Base-by-base conservation (phyloP, 2,888 invertebrate genomes). In the Cepaea hortensis region DNA sequence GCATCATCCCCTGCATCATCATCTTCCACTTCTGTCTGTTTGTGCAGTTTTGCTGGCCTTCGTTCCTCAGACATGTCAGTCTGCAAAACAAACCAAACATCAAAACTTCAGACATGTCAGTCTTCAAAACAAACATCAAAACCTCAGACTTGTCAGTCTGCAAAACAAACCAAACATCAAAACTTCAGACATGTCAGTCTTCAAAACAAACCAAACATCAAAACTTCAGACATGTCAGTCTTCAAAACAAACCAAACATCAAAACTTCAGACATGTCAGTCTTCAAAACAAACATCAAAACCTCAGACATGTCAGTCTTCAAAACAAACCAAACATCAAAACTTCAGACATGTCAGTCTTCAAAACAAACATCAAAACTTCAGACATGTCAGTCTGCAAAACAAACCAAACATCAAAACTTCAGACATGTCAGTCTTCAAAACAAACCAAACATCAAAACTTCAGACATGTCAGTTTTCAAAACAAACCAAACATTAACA, bases 11-110 rank as follows among this genome's bases (percentile, higher is more conserved):
- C 90, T 15, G 89, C 92, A 84, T 93, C 93, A 62, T 91, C 92
- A 81, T 94, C 94, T 84, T 94, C 94, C 35, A 94, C 92, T 90
- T 94, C 94, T n/a, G 92, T 91, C 90, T 94, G 94, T 89, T 94
- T 94, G 72, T 90, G 89, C 20, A 93, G 90, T 55, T 83, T 86
- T 61, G 86, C 83, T 48, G 77, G 70, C 48, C 86, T 46, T 15
- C 79, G 81, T 46, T 86, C 86, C 23, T 83, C 85, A 20, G 85
- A 80, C 85, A 85, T 86, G 55, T 81, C 76, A 72, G 79, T 79
- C 79, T 79, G 79, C 13, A 79, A 79, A 15, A 62, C 5, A 62
- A 35, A 35, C 62, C 23, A 20, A 75, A 75, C 46, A 9, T 23
- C 23, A 23, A 9, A 55, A 55, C 11, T 9, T 9, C 11, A 55